Evolutionary conservation across 2,113 vertebrate genomes (phyloP), one percentile per base, ranked within the genome.

Genomic region (Lynx canadensis): DNA sequence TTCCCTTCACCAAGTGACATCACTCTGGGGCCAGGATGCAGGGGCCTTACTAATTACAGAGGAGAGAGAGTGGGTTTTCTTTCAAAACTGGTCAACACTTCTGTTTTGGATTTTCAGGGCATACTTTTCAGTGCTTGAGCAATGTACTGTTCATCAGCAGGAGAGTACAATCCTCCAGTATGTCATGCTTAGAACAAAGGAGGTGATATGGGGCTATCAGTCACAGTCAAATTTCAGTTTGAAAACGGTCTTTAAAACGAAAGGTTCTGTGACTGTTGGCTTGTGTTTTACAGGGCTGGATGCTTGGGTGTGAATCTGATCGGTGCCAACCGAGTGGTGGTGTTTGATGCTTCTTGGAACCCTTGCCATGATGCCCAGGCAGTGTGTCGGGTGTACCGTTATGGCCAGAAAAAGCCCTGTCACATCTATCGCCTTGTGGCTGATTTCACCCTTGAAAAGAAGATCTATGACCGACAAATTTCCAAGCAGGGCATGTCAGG

Each of bases 401-500:
- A 99, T 0, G 99, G 99, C 84, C 99, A 99, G 99, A 99, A 98
- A 98, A 99, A 99, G 97, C 99, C 99, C 0, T 99, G 99, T 98
- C 98, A 99, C 98, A 99, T 99, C 97, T 99, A 99, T 98, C 99
- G 99, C 9, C 99, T 99, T 36, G 99, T 99, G 95, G 99, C 99
- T 69, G 99, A 99, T 98, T 99, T 99, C 97, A 99, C 99, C 50
- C 98, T 99, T 82, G 99, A 99, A 99, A 99, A 99, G 99, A 99
- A 99, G 98, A 99, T 99, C 96, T 99, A 99, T 66, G 99, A 99
- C 97, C 99, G 99, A 88, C 99, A 99, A 98, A 99, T 99, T 97
- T 99, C 99, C 95, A 99, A 99, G 98, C 99, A 99, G 98, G 99
- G 99, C 98, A 99, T 99, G 99, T 99, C 99, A 41, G 99, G 99